Conservation (phyloP, 2,888 invertebrate genomes). For the Panzeria rudis region DNA sequence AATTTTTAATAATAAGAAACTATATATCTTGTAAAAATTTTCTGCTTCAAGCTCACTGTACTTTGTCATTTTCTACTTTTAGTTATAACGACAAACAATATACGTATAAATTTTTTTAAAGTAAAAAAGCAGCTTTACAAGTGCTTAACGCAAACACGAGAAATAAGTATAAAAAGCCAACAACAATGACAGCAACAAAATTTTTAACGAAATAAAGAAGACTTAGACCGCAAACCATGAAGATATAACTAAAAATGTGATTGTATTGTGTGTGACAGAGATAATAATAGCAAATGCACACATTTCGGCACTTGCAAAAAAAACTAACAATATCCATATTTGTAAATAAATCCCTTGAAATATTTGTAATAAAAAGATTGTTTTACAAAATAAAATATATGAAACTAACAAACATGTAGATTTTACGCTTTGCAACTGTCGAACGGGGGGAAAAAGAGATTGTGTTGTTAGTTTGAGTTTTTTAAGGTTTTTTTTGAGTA, state of each 20-base stretch:
- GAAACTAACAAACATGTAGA: background rate
- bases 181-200: slow-evolving; percentile 14
- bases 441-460: slow-evolving; percentile 11
- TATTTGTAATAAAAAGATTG: slow-evolving; percentile 70
- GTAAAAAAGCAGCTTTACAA: slow-evolving; percentile 69
- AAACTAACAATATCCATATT: background rate
- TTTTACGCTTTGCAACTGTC: background rate
- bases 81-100: slow-evolving; percentile 54
- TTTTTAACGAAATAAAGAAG: slow-evolving; percentile 34
- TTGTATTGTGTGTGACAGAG: slow-evolving; percentile 11
- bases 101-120: background rate
- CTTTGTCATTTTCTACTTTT: slow-evolving; percentile 14
- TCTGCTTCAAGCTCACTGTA: slow-evolving; percentile 22
- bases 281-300: slow-evolving; percentile 14
- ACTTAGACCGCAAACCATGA: slow-evolving; percentile 29
- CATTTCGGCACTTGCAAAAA: background rate
- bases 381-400: slow-evolving; percentile 54
- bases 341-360: slow-evolving; percentile 69
- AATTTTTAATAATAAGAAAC: no score
- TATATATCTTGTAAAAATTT: background rate
- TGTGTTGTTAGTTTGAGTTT: background rate
- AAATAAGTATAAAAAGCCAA: slow-evolving; percentile 18
- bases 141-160: slow-evolving; percentile 67
- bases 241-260: slow-evolving; percentile 15
- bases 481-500: background rate